Evolutionary conservation across 1,140 invertebrate species (phyloP).

Genomic region (Psix sp.): DNA sequence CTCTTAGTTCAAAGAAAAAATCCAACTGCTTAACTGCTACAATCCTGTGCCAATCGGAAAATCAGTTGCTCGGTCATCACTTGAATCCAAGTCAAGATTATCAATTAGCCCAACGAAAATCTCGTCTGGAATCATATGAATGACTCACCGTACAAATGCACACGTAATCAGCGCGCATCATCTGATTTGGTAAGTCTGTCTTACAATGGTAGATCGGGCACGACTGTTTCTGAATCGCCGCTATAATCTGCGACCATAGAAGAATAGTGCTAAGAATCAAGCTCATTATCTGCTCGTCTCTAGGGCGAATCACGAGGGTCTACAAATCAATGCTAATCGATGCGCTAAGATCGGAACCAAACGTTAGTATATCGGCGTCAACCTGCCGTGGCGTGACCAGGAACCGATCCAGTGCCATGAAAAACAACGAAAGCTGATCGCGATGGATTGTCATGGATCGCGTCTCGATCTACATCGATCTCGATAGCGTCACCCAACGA

Average conservation of each 20-base stretch:
- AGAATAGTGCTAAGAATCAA: conserved; percentile 16
- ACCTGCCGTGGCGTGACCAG: conserved; percentile 62
- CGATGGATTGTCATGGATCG: conserved; percentile 54
- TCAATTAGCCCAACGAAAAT: conserved; percentile 33
- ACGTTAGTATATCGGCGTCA: conserved; percentile 60
- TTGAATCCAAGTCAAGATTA: conserved; percentile 26
- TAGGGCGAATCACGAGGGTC: conserved; percentile 62
- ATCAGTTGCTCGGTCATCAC: conserved; percentile 7
- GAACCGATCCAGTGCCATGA: conserved; percentile 35
- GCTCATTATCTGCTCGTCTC: conserved; percentile 34
- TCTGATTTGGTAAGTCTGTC: conserved; percentile 2
- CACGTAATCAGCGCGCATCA: conserved; percentile 9
- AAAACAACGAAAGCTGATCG: conserved; percentile 22
- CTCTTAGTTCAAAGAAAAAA: no score
- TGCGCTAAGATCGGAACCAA: conserved; percentile 55
- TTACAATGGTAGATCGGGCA: conserved; percentile 1
- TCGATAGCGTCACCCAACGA: conserved; percentile 67
- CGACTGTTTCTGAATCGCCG: conserved; percentile 13
- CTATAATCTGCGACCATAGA: conserved; percentile 9
- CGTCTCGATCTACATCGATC: conserved; percentile 72
- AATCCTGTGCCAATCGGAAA: not conserved
- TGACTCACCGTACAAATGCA: conserved; percentile 18
- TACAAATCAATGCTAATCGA: conserved; percentile 70
- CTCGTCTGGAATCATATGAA: conserved; percentile 9
- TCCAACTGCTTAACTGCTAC: not conserved